A percentile compares a stretch with the other conserved stretches of the same genome.
These are phyloP conservation scores for Erebia epiphron DNA, from an alignment of 2,888 invertebrate genomes.

Conservation along the genomic window DNA sequence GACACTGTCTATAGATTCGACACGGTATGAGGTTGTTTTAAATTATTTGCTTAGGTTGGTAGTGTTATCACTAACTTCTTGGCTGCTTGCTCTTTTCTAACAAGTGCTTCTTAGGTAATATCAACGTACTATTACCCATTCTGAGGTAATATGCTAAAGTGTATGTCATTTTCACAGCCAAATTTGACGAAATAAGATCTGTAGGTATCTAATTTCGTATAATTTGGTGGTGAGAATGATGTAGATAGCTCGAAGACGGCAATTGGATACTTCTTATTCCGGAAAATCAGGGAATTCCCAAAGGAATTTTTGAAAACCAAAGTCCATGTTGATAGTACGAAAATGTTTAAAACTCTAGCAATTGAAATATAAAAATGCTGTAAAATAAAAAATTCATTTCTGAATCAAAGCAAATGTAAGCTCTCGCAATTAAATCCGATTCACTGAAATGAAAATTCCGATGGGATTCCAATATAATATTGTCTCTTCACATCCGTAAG, in stretches of 20 bases:
- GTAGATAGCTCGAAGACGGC: neutral
- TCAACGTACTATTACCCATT: too few relatives aligned
- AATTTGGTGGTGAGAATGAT: too few relatives aligned
- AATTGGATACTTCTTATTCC: neutral
- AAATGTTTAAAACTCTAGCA: neutral
- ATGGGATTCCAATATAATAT: slow-evolving; percentile 18
- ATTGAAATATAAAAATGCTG: neutral
- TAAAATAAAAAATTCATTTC: neutral
- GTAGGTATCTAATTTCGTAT: too few relatives aligned
- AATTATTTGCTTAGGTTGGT: slow-evolving; percentile 13
- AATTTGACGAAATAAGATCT: too few relatives aligned
- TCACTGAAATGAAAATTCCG: slow-evolving; percentile 19
- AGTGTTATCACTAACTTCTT: neutral
- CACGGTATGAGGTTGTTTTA: neutral
- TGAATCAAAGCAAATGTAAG: neutral
- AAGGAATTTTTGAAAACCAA: neutral
- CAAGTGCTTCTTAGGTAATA: neutral
- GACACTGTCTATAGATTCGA: neutral
- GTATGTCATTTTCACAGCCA: too few relatives aligned
- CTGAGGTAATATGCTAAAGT: too few relatives aligned
- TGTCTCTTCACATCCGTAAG: slow-evolving; percentile 21
- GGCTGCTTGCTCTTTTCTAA: slow-evolving; percentile 1
- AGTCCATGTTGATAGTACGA: neutral
- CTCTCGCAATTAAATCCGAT: neutral
- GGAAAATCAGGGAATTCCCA: neutral